Conservation (phyloP, 2,113 vertebrate species). For the Cynocephalus volans region DNA sequence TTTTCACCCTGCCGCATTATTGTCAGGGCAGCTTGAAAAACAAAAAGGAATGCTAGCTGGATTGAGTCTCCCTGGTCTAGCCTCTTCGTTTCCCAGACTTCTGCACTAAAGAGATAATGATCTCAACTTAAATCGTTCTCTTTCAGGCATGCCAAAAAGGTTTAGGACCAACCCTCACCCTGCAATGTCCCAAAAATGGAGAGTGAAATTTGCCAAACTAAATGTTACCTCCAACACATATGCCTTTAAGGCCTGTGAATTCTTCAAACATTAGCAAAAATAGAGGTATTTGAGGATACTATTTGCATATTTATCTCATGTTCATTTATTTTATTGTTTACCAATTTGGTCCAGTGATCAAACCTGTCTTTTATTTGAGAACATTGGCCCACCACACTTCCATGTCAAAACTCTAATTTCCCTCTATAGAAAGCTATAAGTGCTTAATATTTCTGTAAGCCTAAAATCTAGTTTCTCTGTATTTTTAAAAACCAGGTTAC, state of each 20-base stretch:
- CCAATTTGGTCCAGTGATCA: constrained; percentile 43
- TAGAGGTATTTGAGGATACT: constrained; percentile 59
- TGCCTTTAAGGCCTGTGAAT: constrained; percentile 29
- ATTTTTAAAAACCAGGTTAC: constrained; percentile 41
- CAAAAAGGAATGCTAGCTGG: constrained; percentile 87
- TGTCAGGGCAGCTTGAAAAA: constrained; percentile 91
- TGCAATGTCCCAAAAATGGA: constrained; percentile 50
- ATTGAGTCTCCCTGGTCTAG: constrained; percentile 87
- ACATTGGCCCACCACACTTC: not conserved
- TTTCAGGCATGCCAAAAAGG: constrained; percentile 83
- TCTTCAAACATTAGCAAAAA: constrained; percentile 67
- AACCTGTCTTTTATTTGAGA: constrained; percentile 68
- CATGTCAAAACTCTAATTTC: not conserved
- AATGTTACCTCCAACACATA: constrained; percentile 57
- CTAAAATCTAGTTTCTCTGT: constrained; percentile 24
- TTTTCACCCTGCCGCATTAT: constrained; percentile 93
- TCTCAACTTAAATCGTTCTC: constrained; percentile 85
- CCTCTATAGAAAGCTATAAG: not conserved
- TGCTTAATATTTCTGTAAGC: constrained; percentile 63
- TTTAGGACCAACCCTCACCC: constrained; percentile 75
- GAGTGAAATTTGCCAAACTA: constrained; percentile 70
- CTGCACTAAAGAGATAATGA: constrained; percentile 88
- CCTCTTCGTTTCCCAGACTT: constrained; percentile 88
- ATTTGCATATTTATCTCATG: constrained; percentile 65
- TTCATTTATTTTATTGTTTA: constrained; percentile 80